Base-by-base conservation (phyloP, 2,113 vertebrate genomes). In the Aramus guarauna region DNA sequence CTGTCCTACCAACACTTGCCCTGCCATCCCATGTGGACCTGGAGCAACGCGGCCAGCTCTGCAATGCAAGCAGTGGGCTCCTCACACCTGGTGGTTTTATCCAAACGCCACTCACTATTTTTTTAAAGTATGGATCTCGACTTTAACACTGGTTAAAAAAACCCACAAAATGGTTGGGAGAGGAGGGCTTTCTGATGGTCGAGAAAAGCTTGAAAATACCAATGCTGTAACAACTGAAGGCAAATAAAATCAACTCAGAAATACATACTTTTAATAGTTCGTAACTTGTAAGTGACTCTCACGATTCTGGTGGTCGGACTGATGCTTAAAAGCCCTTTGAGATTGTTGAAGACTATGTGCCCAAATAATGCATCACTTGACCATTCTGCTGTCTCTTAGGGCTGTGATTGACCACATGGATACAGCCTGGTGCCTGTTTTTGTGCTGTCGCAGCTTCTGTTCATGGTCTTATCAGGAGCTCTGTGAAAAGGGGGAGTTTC, bases 341-440 rank as follows among this genome's bases (percentile, higher is more conserved):
- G 32, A 24, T 6, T 23, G 12, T 55, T 90, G 39, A 74, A 85
- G 58, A 14, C 32, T n/a, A 3, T 20, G 24, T 84, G 26, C 22
- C 21, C 76, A 69, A 73, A 34, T 37, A 59, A 55, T 4, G 9
- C 12, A 32, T 37, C 30, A 4, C 23, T 81, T 59, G 19, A 39
- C 26, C 22, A 19, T 37, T n/a, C 56, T 84, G 55, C 34, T 68
- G 32, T 36, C 20, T 39, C 63, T 59, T 60, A 68, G 55, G 29
- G 45, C 6, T 53, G 15, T 37, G 67, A 21, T 0, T 50, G 50
- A 55, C 8, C 26, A 39, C 0, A 0, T 0, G 2, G 66, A 39
- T n/a, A 41, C 37, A 80, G 22, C 16, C 59, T 39, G 9, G 8
- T 24, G 27, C 36, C 9, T 43, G 4, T 29, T 32, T 83, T 80